Evolutionary conservation across 2,113 vertebrate species (phyloP), one percentile per base, ranked within the genome.

Genomic region (Seriola quinqueradiata): DNA sequence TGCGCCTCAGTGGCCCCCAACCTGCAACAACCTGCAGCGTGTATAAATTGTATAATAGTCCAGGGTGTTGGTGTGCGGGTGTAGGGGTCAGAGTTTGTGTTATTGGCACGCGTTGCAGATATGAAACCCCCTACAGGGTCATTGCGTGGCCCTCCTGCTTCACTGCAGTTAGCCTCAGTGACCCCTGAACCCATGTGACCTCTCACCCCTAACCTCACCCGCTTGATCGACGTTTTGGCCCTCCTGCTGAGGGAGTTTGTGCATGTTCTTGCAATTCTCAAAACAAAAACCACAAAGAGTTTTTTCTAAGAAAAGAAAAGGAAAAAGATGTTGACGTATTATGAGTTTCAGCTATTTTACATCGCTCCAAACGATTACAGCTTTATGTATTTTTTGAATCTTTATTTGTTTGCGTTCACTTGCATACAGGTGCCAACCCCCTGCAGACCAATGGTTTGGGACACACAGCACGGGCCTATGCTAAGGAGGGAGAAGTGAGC

Each of bases 401-500:
- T 58, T 7, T 21, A 10, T 79, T 25, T 71, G 40, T 79, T 25
- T 84, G 40, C 69, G 4, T 81, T 46, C 4, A 12, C 25, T 77
- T 70, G 38, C 71, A 64, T 90, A 73, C 95, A 99, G 98, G 97
- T 96, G 98, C 97, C 86, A 96, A 92, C 92, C 98, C 98, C 71
- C 87, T 97, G 82, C 97, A 96, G 95, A 94, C 95, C 90, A 99
- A 99, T 1, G 95, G 95, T 32, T 95, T 98, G 96, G 98, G 97
- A 73, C 97, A 99, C 87, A 96, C 95, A 0, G 92, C 98, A 0
- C 89, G 95, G 89, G 96, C 96, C 82, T 99, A 99, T 0, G 96
- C 97, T 67, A 97, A 96, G 1, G 97, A 99, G 46, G 98, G 98
- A 38, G 97, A 98, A 59, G 92, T 98, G 71, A 90, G 94, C 92